Percentiles rank a stretch among this genome's conserved stretches.
These are phyloP conservation scores for Subanguina moxae DNA, from an alignment of 1,140 invertebrate species.

Conservation along the genomic window DNA sequence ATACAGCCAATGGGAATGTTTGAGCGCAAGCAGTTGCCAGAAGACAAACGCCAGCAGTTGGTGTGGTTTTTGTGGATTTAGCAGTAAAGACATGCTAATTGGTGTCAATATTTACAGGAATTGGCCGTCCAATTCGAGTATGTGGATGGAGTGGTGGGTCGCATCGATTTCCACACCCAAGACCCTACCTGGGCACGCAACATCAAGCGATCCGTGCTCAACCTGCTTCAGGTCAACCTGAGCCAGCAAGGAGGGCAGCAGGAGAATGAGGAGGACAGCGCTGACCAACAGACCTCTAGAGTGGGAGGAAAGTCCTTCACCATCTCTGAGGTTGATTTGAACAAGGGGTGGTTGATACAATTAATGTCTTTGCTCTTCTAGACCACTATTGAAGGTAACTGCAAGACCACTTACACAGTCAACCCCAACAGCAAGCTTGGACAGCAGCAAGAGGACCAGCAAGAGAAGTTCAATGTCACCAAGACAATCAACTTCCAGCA, in stretches of 20 bases:
- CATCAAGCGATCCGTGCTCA: slow-evolving; percentile 34
- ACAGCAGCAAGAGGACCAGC: neutral
- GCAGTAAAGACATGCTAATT: neutral
- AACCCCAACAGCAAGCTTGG: slow-evolving; percentile 10
- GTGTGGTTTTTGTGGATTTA: slow-evolving; percentile 17
- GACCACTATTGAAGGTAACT: neutral
- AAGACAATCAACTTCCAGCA: slow-evolving; percentile 14
- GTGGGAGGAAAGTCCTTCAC: slow-evolving; percentile 13
- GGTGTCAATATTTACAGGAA: neutral
- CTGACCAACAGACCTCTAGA: too few species aligned
- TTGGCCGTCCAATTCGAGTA: slow-evolving; percentile 30
- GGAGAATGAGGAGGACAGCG: neutral
- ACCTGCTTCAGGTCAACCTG: slow-evolving; percentile 36
- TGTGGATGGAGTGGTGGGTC: slow-evolving; percentile 31
- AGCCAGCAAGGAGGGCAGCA: slow-evolving; percentile 20
- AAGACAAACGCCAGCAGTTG: slow-evolving; percentile 15
- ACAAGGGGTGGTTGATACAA: neutral
- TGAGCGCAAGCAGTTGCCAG: slow-evolving; percentile 14
- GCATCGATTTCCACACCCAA: slow-evolving; percentile 25
- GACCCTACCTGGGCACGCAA: slow-evolving; percentile 35
- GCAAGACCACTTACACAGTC: neutral
- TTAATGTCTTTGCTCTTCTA: too few species aligned
- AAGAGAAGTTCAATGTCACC: slow-evolving; percentile 22
- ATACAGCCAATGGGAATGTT: slow-evolving; percentile 25
- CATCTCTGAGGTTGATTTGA: slow-evolving; percentile 1